Evolutionary conservation across 2,888 invertebrate species (phyloP).

Genomic region (Amphiduros pacificus): DNA sequence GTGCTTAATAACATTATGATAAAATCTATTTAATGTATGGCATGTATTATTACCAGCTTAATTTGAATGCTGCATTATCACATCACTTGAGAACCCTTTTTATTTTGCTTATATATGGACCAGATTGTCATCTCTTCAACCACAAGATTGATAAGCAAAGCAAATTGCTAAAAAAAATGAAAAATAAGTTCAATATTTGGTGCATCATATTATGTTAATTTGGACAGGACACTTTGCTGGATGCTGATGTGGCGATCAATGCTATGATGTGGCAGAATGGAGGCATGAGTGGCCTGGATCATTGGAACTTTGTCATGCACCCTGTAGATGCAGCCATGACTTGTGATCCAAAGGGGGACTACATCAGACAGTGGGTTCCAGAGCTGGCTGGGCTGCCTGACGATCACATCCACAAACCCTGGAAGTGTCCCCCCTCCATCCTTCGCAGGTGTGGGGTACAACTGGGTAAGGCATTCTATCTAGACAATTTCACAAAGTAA

Average conservation of each 20-base stretch:
- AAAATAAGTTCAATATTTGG: conserved; percentile 4
- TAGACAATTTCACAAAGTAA: too few relatives aligned
- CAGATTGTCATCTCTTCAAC: too few relatives aligned
- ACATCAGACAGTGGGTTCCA: conserved; percentile 36
- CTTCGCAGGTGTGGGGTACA: conserved; percentile 31
- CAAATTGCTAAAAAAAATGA: too few relatives aligned
- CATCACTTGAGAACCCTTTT: too few relatives aligned
- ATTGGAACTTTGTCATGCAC: conserved; percentile 44
- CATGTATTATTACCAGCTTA: too few relatives aligned
- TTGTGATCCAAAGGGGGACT: conserved; percentile 38
- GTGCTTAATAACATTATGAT: too few relatives aligned
- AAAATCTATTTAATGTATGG: too few relatives aligned
- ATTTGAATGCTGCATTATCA: too few relatives aligned
- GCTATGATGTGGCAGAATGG: conserved; percentile 45
- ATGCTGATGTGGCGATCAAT: conserved; percentile 42
- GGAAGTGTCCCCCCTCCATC: conserved; percentile 39
- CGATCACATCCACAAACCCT: conserved; percentile 38
- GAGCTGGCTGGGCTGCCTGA: conserved; percentile 35
- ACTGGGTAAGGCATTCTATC: conserved; percentile 29
- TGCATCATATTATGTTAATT: background rate
- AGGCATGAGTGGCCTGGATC: conserved; percentile 41
- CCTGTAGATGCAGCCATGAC: conserved; percentile 42
- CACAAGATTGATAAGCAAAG: too few relatives aligned
- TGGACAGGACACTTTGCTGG: conserved; percentile 36
- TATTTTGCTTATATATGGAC: too few relatives aligned